phyloP scores from a whole-genome alignment of 1,140 invertebrate genomes.

The Bombus pyrosoma region DNA sequence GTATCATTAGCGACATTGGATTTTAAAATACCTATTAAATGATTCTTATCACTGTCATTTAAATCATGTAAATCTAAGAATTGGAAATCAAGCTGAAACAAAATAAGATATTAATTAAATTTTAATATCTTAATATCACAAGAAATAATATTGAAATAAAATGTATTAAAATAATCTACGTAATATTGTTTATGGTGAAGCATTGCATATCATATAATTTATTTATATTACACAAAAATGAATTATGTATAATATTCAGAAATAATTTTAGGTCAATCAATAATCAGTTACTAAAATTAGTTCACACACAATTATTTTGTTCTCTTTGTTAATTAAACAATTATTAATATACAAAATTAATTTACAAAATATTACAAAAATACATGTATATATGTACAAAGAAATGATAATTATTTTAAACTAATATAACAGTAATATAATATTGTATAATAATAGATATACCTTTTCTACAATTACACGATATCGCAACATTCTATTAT shows the following conservation, averaged over 20 bases:
- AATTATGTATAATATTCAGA: slow-evolving; percentile 1
- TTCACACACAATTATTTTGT: background rate
- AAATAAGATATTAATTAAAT: slow-evolving; percentile 1
- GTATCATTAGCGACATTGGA: slow-evolving; percentile 66
- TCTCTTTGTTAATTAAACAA: background rate
- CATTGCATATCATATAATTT: background rate
- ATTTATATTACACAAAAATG: background rate
- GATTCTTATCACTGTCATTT: slow-evolving; percentile 74
- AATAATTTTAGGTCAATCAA: slow-evolving; percentile 47
- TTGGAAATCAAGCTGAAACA: slow-evolving; percentile 76
- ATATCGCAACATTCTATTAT: background rate
- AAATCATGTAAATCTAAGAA: slow-evolving; percentile 79
- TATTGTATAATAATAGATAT: background rate
- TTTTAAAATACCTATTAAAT: slow-evolving; percentile 74
- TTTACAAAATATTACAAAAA: background rate
- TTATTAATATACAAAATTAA: background rate
- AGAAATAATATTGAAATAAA: background rate
- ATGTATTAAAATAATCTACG: background rate
- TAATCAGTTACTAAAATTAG: slow-evolving; percentile 20
- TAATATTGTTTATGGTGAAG: background rate
- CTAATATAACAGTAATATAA: background rate
- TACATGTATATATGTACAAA: background rate
- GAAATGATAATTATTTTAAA: background rate
- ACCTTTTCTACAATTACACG: background rate
- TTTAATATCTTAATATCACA: background rate